A percentile compares a stretch with the other conserved stretches of the same genome.
phyloP scores from a whole-genome alignment of 1,140 invertebrate genomes.

The Ceratosolen solmsi region DNA sequence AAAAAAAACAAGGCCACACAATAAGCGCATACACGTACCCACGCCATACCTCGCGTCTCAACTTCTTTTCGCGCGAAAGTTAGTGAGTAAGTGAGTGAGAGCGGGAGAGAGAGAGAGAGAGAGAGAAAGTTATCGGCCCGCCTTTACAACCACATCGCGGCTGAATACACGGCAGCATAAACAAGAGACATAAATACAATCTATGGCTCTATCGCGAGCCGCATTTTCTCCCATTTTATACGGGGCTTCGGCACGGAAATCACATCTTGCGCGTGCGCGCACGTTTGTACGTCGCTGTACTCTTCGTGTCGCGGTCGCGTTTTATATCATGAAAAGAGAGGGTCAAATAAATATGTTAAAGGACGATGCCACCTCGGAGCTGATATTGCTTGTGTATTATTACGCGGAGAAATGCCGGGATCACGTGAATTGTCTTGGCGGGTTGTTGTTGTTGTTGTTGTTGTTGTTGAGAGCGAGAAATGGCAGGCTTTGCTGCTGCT shows the following conservation, averaged over 20 bases:
- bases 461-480: conserved; percentile 13
- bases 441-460: no score
- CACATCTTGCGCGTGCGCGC: not conserved
- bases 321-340: not conserved
- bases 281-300: no score
- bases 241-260: conserved; percentile 19
- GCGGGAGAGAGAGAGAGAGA: no score
- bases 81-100: no score
- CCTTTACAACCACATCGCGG: conserved; percentile 3
- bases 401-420: not conserved
- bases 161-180: conserved; percentile 28
- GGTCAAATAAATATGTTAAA: conserved; percentile 15
- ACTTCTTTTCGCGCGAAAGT: no score
- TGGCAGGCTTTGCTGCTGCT: not conserved
- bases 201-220: conserved; percentile 31
- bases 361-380: not conserved
- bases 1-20: no score
- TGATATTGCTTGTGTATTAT: conserved; percentile 18
- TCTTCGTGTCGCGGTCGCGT: conserved; percentile 16
- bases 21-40: no score
- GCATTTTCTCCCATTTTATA: not conserved
- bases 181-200: conserved; percentile 44
- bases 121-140: not conserved
- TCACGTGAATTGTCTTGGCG: conserved; percentile 1
- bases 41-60: no score